Percentiles rank a stretch among this genome's conserved stretches.
Conservation (phyloP, 2,797 vertebrate genomes). For the Enteromius treurensis region DNA sequence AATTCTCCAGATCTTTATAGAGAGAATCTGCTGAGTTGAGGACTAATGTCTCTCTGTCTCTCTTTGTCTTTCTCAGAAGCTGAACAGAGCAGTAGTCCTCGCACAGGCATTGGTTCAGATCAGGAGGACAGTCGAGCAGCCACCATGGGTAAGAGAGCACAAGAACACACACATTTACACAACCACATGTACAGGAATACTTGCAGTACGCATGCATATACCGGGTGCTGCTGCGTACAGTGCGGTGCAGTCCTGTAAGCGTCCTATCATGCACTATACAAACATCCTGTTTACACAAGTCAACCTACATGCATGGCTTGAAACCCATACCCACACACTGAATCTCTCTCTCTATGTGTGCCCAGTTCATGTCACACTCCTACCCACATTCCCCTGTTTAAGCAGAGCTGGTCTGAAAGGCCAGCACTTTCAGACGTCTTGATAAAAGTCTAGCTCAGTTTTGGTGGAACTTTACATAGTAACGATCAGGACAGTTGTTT, state of each 20-base stretch:
- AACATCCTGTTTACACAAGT: constrained; percentile 61
- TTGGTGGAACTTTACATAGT: not conserved
- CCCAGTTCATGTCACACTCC: constrained; percentile 18
- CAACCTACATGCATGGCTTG: constrained; percentile 48
- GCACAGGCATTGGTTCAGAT: constrained; percentile 88
- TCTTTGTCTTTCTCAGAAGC: constrained; percentile 77
- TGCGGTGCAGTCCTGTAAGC: constrained; percentile 44
- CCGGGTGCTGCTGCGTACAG: constrained; percentile 40
- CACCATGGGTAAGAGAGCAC: constrained; percentile 83
- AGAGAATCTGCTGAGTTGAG: constrained; percentile 19
- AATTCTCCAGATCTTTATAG: not conserved
- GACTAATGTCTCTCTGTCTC: constrained; percentile 24
- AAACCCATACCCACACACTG: constrained; percentile 51
- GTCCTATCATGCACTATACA: constrained; percentile 55
- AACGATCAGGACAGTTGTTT: not conserved
- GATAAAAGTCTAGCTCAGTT: constrained; percentile 2
- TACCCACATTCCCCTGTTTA: constrained; percentile 37
- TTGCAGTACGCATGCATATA: constrained; percentile 2
- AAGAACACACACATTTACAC: constrained; percentile 12
- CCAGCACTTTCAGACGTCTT: not conserved
- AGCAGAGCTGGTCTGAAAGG: constrained; percentile 9
- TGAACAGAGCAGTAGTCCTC: constrained; percentile 90
- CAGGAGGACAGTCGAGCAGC: constrained; percentile 93
- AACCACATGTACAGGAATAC: constrained; percentile 19
- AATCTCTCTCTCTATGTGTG: constrained; percentile 15